A percentile compares a stretch with the other conserved stretches of the same genome.
phyloP scores from a whole-genome alignment of 2,797 vertebrate species.

The Macropus fuliginosus region DNA sequence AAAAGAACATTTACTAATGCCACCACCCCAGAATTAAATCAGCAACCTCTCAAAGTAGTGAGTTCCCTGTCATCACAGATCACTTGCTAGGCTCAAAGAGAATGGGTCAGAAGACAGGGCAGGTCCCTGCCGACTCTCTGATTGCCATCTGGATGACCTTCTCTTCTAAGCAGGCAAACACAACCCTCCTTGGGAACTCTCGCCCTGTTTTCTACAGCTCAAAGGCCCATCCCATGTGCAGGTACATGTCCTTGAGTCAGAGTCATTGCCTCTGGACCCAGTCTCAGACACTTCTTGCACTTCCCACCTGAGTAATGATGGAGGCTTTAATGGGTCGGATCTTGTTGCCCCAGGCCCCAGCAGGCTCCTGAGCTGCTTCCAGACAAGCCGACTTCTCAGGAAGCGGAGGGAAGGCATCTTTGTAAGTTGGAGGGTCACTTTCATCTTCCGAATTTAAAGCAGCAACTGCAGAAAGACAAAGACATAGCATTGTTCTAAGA shows the following conservation, averaged over 20 bases:
- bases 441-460: conserved; percentile 93
- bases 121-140: background rate
- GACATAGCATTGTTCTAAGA: background rate
- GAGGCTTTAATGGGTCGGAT: conserved; percentile 98
- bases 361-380: conserved; percentile 92
- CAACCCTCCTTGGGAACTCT: background rate
- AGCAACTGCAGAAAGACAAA: conserved; percentile 83
- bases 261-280: background rate
- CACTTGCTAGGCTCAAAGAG: background rate
- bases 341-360: conserved; percentile 97
- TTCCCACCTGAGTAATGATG: conserved; percentile 96
- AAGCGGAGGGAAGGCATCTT: conserved; percentile 99
- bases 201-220: background rate
- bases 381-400: conserved; percentile 95
- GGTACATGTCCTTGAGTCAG: background rate
- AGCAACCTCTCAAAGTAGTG: background rate
- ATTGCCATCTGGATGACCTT: background rate
- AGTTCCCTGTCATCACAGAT: background rate
- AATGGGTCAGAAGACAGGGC: background rate
- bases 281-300: background rate
- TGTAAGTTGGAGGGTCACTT: conserved; percentile 97
- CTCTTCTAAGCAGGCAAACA: background rate
- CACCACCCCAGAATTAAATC: background rate
- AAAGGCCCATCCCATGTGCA: background rate
- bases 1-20: background rate